Base-by-base conservation (phyloP, 2,113 vertebrate species). In the Irena cyanogastra region DNA sequence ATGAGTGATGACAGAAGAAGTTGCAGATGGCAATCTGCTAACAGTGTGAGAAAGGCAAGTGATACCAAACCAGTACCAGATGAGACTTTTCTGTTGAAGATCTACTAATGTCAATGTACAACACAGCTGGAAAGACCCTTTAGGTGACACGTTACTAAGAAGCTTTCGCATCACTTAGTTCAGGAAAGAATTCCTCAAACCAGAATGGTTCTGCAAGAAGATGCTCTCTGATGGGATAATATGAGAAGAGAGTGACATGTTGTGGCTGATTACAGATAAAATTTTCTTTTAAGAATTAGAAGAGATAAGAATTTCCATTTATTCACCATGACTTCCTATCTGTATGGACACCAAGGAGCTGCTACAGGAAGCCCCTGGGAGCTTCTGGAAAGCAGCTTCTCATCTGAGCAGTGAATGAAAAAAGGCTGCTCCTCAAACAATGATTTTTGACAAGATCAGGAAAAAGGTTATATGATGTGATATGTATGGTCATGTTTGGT, bases 331-430 rank as follows among this genome's bases (percentile, higher is more conserved):
- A 57, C 28, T 63, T 20, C 44, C 37, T 30, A 16, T 22, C 33
- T 68, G 10, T n/a, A 63, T 4, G 4, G 0, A 4, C 66, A 33
- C 37, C 0, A 3, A 61, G 35, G 14, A 60, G 22, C 22, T 78
- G 31, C 22, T 45, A 30, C 56, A 88, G 31, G 18, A 65, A 70
- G 31, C 11, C 85, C 24, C 64, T 42, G 47, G 54, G 41, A 76
- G 14, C 30, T 69, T 37, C 60, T 78, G 65, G 70, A 78, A 87
- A 1, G 7, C 56, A 87, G 50, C n/a, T 85, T 74, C 74, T 77
- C 53, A 39, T 56, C 16, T 0, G 0, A 75, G 16, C 0, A 1
- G 17, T 41, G 37, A 68, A 87, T 83, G 44, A 11, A 45, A 69
- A 93, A 77, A 42, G 12, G 35, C 33, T 89, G 59, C 16, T 91